A percentile compares a stretch with the other conserved stretches of the same genome.
Evolutionary conservation across 2,797 vertebrate species (phyloP).

Genomic region (Aldrovandia affinis): DNA sequence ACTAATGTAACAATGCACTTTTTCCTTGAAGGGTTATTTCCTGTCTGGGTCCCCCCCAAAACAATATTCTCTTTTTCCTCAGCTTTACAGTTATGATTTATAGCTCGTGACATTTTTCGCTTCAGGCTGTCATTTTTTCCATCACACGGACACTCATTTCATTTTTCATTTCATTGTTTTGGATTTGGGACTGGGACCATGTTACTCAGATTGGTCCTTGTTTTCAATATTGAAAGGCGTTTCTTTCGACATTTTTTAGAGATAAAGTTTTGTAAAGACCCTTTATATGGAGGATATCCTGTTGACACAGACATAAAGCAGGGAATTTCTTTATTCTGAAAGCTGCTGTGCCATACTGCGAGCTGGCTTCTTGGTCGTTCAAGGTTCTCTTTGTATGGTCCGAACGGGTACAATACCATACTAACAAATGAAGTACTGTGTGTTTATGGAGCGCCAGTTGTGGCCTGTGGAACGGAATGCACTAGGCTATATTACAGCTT

Average conservation of each 20-base stretch:
- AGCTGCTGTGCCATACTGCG: constrained; percentile 51
- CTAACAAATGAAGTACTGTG: neutral
- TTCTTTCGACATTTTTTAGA: constrained; percentile 61
- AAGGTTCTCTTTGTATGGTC: constrained; percentile 60
- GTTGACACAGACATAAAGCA: constrained; percentile 67
- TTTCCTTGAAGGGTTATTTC: neutral
- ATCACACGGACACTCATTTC: neutral
- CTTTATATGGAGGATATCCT: constrained; percentile 70
- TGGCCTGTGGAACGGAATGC: constrained; percentile 1
- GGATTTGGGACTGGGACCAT: neutral
- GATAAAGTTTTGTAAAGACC: constrained; percentile 64
- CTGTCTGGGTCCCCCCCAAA: neutral
- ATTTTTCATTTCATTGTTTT: neutral
- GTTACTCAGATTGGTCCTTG: neutral
- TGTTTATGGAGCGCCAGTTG: neutral
- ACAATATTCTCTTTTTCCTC: neutral
- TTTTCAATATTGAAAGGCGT: constrained; percentile 55
- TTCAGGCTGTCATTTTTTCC: neutral
- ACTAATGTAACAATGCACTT: neutral
- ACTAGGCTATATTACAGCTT: neutral
- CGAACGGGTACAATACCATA: neutral
- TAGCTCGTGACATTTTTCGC: neutral
- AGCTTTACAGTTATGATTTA: neutral
- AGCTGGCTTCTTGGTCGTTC: constrained; percentile 58
- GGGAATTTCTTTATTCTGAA: constrained; percentile 52